Evolutionary conservation across 2,113 vertebrate species (phyloP), one percentile per base, ranked within the genome.

Genomic region (Sceloporus tristichus): DNA sequence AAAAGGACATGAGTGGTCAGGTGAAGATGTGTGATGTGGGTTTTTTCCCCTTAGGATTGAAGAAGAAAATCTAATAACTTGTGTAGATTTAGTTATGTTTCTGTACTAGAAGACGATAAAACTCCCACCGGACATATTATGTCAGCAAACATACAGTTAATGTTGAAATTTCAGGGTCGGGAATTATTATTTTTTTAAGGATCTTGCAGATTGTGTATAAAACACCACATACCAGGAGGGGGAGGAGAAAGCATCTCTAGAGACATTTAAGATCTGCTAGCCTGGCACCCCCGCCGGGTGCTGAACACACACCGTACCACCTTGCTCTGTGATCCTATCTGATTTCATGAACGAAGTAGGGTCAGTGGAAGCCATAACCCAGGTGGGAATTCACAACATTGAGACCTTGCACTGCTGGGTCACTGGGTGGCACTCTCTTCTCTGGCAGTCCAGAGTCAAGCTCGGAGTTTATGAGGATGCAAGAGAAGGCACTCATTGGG

Each of bases 301-400:
- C 91, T 82, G 87, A 89, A 91, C 90, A 56, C 94, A 88, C 1
- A 68, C 92, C 92, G 89, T 80, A 93, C 91, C 87, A 88, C 87
- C 27, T 70, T 74, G 29, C 87, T 86, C 84, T n/a, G 75, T 56
- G 62, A 89, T 81, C 88, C 88, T 92, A 92, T 95, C 90, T 0
- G 0, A 53, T 94, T 94, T 94, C 94, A 94, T 88, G 84, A 59
- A 89, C 75, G 0, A 14, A 93, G 92, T 80, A 71, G 91, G 91
- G 94, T 92, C 93, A 91, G 80, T 34, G 74, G 27, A 79, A 92
- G 92, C 87, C 89, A 94, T 89, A 54, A 85, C 84, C 88, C 82
- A 91, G 90, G 9, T 71, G 87, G 84, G 86, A 93, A 85, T 90
- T 86, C 91, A 85, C 0, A 0, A 19, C 21, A 73, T 3, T 13